Evolutionary conservation across 2,888 invertebrate genomes (phyloP).

Genomic region (Branchipolynoe longqiensis): DNA sequence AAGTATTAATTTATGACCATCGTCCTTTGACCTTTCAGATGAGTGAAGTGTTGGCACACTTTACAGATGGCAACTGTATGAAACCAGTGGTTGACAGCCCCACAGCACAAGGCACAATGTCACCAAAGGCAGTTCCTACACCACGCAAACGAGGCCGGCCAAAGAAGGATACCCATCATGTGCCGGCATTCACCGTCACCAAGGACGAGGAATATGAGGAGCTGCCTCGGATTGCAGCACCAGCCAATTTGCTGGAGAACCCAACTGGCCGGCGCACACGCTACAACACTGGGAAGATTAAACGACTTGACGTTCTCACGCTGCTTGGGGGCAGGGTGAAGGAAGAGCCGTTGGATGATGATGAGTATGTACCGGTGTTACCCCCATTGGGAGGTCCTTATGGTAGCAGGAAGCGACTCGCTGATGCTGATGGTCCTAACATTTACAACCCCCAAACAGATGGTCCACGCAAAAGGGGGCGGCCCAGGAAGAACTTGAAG

Average conservation of each 20-base stretch:
- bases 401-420: neutral
- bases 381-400: neutral
- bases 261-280: conserved; percentile 7
- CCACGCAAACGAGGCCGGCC: neutral
- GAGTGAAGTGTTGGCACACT: conserved; percentile 37
- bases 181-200: neutral
- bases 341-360: conserved; percentile 40
- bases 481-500: neutral
- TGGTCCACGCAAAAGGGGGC: neutral
- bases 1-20: too few relatives aligned
- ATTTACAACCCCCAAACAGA: neutral
- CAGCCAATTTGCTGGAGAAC: neutral
- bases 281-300: conserved; percentile 17
- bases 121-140: neutral
- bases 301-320: conserved; percentile 20
- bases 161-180: neutral
- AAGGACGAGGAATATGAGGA: conserved; percentile 34
- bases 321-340: conserved; percentile 36
- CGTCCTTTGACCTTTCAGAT: conserved; percentile 24
- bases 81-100: neutral
- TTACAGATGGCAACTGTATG: conserved; percentile 25
- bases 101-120: neutral
- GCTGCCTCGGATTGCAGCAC: conserved; percentile 19
- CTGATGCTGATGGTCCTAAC: neutral
- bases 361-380: conserved; percentile 9